A percentile compares a stretch with the other conserved stretches of the same genome.
Conservation (phyloP, 2,797 vertebrate species). For the Prionace glauca region DNA sequence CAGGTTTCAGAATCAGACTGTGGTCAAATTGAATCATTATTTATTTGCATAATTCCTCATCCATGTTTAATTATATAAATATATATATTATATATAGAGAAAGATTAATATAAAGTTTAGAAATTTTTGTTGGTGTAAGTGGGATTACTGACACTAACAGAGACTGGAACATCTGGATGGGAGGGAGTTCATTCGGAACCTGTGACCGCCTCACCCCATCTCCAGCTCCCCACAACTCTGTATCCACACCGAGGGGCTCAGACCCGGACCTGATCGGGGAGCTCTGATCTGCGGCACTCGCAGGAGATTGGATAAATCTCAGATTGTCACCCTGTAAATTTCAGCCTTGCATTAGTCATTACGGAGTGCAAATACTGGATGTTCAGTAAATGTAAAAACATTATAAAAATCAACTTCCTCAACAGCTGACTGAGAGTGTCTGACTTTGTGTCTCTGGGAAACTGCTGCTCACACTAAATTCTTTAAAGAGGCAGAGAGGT, state of each 20-base stretch:
- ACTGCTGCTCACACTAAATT: background rate
- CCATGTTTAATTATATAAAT: conserved; percentile 11
- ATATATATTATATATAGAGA: background rate
- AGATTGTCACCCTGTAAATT: background rate
- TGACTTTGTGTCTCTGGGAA: background rate
- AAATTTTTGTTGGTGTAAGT: background rate
- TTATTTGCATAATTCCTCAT: conserved; percentile 5
- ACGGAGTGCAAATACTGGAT: background rate
- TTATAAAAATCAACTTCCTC: background rate
- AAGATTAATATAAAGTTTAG: background rate
- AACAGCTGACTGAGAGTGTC: background rate
- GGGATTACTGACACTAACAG: background rate
- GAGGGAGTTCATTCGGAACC: background rate
- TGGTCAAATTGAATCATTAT: background rate
- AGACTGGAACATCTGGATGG: background rate
- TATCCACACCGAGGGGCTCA: background rate
- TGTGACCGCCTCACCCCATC: background rate
- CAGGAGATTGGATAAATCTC: background rate
- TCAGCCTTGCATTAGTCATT: background rate
- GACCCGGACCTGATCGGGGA: background rate
- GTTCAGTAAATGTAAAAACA: background rate
- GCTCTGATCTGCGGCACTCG: background rate
- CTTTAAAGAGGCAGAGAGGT: background rate
- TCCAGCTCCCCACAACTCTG: no score
- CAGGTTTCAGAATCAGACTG: background rate